These are phyloP conservation scores for Axea sp. DNA, from an alignment of 2,888 invertebrate genomes.

Conservation along the genomic window DNA sequence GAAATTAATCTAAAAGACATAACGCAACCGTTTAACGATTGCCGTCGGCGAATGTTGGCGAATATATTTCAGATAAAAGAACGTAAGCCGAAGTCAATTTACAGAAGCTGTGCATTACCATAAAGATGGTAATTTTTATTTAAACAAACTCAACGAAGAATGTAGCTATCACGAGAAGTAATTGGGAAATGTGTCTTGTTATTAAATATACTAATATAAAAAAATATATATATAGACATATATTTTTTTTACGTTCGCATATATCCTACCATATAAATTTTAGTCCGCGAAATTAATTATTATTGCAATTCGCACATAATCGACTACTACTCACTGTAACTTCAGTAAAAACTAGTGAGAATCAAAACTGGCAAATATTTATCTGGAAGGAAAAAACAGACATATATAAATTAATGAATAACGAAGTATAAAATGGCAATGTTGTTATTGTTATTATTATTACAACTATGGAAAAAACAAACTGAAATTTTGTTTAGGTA, in stretches of 20 bases:
- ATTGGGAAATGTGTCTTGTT: slow-evolving; percentile 28
- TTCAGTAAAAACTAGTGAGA: slow-evolving; percentile 22
- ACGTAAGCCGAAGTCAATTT: no score
- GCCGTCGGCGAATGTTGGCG: slow-evolving; percentile 2
- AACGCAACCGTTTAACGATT: slow-evolving; percentile 15
- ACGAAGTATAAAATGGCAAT: slow-evolving; percentile 1
- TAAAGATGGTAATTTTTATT: no score
- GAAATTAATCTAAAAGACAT: background rate
- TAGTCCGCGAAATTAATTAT: slow-evolving; percentile 4
- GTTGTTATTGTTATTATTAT: slow-evolving; percentile 1
- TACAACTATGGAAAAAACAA: slow-evolving; percentile 10
- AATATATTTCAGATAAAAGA: background rate
- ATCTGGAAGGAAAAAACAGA: slow-evolving; percentile 23
- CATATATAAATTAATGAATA: slow-evolving; percentile 12
- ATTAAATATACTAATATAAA: slow-evolving; percentile 27
- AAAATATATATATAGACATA: slow-evolving; percentile 17
- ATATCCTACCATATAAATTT: slow-evolving; percentile 29
- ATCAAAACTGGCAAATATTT: slow-evolving; percentile 16
- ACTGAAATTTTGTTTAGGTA: slow-evolving; percentile 10
- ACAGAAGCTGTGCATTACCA: no score
- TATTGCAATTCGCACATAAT: background rate
- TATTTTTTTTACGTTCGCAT: slow-evolving; percentile 30
- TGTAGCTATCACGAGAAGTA: slow-evolving; percentile 22
- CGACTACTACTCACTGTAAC: background rate
- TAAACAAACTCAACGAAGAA: background rate